Evolutionary conservation across 2,888 invertebrate genomes (phyloP).

Genomic region (Drosophila kambysellisi): DNA sequence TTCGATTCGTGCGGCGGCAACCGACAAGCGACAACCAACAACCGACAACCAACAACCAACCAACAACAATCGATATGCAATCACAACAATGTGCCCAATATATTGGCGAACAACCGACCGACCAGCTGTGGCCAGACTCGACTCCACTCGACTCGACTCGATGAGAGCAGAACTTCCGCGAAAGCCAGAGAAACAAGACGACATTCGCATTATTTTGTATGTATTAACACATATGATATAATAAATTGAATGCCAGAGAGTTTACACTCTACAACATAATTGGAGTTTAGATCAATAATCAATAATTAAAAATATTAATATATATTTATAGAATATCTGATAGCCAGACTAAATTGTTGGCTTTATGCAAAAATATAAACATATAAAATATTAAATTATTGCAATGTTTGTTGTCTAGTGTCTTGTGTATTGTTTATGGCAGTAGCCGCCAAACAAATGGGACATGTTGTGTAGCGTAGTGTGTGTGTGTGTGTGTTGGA

Average conservation of each 20-base stretch:
- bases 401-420: constrained; percentile 32
- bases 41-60: constrained; percentile 8
- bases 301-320: no score
- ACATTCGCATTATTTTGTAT: constrained; percentile 17
- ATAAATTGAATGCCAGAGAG: constrained; percentile 3
- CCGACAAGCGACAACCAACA: constrained; percentile 1
- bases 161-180: constrained; percentile 35
- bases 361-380: not conserved
- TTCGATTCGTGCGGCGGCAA: constrained; percentile 50
- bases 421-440: constrained; percentile 20
- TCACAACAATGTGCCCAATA: constrained; percentile 36
- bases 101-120: constrained; percentile 5
- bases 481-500: constrained; percentile 20
- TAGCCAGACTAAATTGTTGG: not conserved
- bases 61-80: constrained; percentile 21
- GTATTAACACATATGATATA: constrained; percentile 17
- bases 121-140: constrained; percentile 23
- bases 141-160: not conserved
- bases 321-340: not conserved
- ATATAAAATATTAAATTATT: not conserved
- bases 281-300: not conserved
- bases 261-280: not conserved
- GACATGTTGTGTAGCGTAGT: constrained; percentile 19
- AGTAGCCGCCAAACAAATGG: constrained; percentile 25
- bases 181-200: constrained; percentile 13